phyloP scores from a whole-genome alignment of 2,888 invertebrate genomes.

The Nomada goodeniana region DNA sequence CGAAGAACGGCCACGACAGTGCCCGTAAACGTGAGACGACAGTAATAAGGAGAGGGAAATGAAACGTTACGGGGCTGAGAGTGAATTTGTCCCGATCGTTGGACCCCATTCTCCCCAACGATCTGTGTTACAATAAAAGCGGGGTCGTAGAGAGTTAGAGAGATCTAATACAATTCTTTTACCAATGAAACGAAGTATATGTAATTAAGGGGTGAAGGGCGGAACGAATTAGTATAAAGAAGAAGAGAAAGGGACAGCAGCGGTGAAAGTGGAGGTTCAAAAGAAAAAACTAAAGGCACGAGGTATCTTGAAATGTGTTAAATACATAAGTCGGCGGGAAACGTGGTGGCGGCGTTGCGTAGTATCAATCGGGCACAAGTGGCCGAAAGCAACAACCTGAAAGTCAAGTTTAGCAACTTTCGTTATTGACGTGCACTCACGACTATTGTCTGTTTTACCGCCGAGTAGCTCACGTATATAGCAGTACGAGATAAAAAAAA shows the following conservation, averaged over 20 bases:
- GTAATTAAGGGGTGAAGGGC: background rate
- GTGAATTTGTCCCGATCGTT: constrained; percentile 46
- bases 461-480: constrained; percentile 15
- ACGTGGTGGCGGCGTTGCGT: constrained; percentile 12
- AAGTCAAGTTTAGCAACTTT: constrained; percentile 61
- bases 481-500: constrained; percentile 23
- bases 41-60: constrained; percentile 37
- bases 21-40: constrained; percentile 24
- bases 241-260: background rate
- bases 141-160: background rate
- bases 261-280: background rate
- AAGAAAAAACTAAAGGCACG: background rate
- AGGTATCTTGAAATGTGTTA: constrained; percentile 24
- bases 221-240: background rate
- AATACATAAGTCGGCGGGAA: constrained; percentile 22
- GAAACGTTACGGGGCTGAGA: constrained; percentile 22
- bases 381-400: constrained; percentile 59
- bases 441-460: constrained; percentile 51
- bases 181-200: background rate
- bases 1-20: constrained; percentile 14
- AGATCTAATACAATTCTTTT: background rate
- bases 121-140: background rate
- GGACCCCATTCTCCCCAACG: constrained; percentile 27
- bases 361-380: constrained; percentile 54
- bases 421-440: constrained; percentile 34